phyloP scores from a whole-genome alignment of 1,140 invertebrate genomes.

The Sarcophaga peregrina region DNA sequence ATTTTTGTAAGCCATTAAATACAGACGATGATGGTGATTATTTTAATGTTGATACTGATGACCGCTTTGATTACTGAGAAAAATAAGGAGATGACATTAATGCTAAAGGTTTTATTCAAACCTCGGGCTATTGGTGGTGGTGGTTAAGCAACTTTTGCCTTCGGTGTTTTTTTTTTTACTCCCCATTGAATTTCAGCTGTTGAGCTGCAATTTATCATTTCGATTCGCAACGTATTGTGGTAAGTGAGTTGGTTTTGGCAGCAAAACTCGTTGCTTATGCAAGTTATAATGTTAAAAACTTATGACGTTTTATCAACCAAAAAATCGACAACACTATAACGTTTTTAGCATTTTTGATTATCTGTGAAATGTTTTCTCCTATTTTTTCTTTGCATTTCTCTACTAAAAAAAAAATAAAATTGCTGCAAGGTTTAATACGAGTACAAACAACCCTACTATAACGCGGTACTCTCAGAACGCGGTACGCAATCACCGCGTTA shows the following conservation, averaged over 20 bases:
- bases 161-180: no score
- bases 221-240: no score
- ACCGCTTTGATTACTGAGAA: background rate
- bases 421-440: slow-evolving; percentile 16
- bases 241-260: background rate
- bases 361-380: background rate
- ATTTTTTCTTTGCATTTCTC: background rate
- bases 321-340: background rate
- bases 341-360: slow-evolving; percentile 25
- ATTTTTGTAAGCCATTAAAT: background rate
- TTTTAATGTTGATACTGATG: background rate
- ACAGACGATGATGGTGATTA: background rate
- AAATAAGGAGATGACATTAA: background rate
- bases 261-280: background rate
- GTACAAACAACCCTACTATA: no score
- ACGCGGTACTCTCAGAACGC: no score
- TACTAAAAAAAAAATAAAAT: background rate
- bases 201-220: no score
- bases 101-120: background rate
- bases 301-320: background rate
- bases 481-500: no score
- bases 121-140: no score
- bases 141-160: no score
- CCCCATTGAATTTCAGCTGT: no score
- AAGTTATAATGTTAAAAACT: slow-evolving; percentile 18